These are phyloP conservation scores for Lota lota DNA, from an alignment of 2,113 vertebrate genomes.

Conservation along the genomic window DNA sequence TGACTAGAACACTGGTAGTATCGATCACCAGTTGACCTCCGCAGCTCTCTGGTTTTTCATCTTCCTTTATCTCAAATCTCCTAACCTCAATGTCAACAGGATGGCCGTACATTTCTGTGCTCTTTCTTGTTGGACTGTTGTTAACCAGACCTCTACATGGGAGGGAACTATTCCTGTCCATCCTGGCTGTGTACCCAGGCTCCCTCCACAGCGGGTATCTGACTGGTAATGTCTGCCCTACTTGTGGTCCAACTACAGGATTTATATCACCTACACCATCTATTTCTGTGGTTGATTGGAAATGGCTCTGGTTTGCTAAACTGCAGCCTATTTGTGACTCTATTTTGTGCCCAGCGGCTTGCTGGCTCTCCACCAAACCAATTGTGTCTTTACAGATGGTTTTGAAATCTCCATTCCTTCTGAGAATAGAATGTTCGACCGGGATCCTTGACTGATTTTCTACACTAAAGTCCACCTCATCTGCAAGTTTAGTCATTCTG, in stretches of 20 bases:
- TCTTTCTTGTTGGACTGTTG: neutral
- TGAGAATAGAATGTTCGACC: neutral
- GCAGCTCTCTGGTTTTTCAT: conserved; percentile 31
- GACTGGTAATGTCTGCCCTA: conserved; percentile 10
- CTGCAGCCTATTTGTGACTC: conserved; percentile 16
- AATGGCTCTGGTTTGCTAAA: conserved; percentile 26
- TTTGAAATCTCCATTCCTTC: conserved; percentile 5
- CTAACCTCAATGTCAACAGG: conserved; percentile 28
- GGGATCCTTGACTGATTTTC: conserved; percentile 5
- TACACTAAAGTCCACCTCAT: conserved; percentile 59
- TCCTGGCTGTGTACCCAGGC: conserved; percentile 49
- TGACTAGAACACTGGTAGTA: conserved; percentile 83
- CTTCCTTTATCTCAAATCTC: conserved; percentile 27
- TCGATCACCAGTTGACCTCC: conserved; percentile 80
- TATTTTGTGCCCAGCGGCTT: conserved; percentile 10
- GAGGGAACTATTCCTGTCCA: conserved; percentile 24
- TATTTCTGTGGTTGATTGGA: conserved; percentile 6
- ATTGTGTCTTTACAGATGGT: conserved; percentile 3
- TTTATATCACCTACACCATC: neutral
- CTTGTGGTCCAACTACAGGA: conserved; percentile 19
- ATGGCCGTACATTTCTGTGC: neutral
- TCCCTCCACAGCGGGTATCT: conserved; percentile 73
- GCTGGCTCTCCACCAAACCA: conserved; percentile 8
- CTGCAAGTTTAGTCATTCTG: conserved; percentile 44
- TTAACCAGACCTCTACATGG: conserved; percentile 16